phyloP scores from a whole-genome alignment of 2,113 vertebrate species.

The Otocyon megalotis region DNA sequence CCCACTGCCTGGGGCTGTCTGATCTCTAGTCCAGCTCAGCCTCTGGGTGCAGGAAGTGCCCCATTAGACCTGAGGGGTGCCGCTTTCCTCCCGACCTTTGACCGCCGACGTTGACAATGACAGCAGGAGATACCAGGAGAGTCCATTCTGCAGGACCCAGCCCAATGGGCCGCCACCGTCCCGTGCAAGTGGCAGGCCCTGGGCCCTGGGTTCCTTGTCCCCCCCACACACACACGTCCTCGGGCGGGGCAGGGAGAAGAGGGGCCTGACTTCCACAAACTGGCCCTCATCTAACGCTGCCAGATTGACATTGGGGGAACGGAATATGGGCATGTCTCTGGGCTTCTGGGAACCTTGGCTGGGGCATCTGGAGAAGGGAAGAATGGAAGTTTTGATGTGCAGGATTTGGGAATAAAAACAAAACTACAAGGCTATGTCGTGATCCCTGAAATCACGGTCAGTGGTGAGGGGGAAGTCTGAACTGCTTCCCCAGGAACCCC shows the following conservation, averaged over 20 bases:
- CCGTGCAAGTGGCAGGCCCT: neutral
- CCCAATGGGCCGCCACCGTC: no score
- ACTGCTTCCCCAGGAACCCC: rapidly evolving
- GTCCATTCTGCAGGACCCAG: neutral
- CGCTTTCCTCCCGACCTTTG: neutral
- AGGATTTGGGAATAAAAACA: neutral
- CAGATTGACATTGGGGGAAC: neutral
- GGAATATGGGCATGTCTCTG: no score
- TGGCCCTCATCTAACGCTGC: no score
- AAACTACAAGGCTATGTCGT: rapidly evolving
- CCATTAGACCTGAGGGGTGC: neutral
- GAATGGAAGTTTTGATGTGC: neutral
- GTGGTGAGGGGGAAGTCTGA: neutral
- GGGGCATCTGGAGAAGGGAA: neutral
- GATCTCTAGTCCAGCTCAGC: no score
- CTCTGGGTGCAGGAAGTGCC: neutral
- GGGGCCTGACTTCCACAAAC: neutral
- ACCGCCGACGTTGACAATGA: neutral
- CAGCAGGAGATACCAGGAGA: neutral
- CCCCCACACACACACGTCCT: neutral
- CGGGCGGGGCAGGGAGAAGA: neutral
- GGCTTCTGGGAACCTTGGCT: no score
- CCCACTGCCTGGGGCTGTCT: neutral
- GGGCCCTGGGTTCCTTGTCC: neutral
- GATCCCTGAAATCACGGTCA: rapidly evolving